A percentile compares a stretch with the other conserved stretches of the same genome.
Conservation (phyloP, 2,888 invertebrate genomes). For the Bembecia ichneumoniformis region DNA sequence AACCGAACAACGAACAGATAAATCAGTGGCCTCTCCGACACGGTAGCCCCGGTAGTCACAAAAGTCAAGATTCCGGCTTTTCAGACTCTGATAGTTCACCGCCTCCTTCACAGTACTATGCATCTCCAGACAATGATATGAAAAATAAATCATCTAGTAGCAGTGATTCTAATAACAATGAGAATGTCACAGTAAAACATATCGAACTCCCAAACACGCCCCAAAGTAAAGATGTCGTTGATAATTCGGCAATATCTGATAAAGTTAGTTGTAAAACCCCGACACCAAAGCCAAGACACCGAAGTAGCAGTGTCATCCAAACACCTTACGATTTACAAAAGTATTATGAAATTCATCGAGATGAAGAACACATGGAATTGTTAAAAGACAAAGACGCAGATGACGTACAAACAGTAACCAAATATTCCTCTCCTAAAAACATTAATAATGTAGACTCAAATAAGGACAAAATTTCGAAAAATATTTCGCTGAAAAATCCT, state of each 20-base stretch:
- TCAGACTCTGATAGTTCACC: conserved; percentile 82
- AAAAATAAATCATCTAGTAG: conserved; percentile 54
- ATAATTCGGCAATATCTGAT: conserved; percentile 30
- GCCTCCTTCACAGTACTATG: conserved; percentile 58
- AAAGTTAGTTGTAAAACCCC: conserved; percentile 28
- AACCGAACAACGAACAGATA: conserved; percentile 39
- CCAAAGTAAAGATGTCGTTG: conserved; percentile 40
- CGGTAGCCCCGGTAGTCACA: conserved; percentile 75
- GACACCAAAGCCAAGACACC: conserved; percentile 52
- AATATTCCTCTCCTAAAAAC: conserved; percentile 43
- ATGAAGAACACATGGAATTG: conserved; percentile 57
- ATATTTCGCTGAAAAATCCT: conserved; percentile 19
- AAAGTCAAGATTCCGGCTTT: conserved; percentile 86
- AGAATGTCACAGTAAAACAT: conserved; percentile 60
- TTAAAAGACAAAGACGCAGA: conserved; percentile 45
- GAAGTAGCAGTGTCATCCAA: conserved; percentile 66
- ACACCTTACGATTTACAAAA: conserved; percentile 67
- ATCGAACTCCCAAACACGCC: conserved; percentile 53
- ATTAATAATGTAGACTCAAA: conserved; percentile 35
- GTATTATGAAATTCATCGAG: conserved; percentile 63
- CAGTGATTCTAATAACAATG: conserved; percentile 61
- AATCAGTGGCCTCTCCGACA: conserved; percentile 63
- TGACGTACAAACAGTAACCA: conserved; percentile 30
- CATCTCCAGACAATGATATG: conserved; percentile 39
- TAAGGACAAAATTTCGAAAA: conserved; percentile 32